phyloP scores from a whole-genome alignment of 1,140 invertebrate species.

The Ditylenchus dipsaci region DNA sequence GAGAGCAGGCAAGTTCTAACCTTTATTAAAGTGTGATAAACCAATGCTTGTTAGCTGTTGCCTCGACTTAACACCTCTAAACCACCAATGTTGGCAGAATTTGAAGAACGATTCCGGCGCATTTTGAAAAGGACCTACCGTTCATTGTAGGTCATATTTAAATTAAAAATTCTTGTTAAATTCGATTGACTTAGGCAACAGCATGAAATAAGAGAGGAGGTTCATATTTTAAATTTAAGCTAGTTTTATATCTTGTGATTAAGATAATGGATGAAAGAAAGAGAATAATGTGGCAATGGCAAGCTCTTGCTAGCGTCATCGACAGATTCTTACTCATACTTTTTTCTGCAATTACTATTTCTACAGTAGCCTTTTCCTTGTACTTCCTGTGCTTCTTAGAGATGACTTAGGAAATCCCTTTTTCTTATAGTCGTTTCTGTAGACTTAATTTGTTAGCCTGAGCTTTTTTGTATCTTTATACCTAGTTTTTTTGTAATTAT shows the following conservation, averaged over 20 bases:
- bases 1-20: slow-evolving; percentile 39
- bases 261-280: slow-evolving; percentile 69
- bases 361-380: slow-evolving; percentile 48
- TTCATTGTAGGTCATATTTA: neutral
- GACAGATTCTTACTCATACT: slow-evolving; percentile 68
- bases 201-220: slow-evolving; percentile 65
- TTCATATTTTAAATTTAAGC: too few relatives aligned
- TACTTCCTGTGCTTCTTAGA: slow-evolving; percentile 40
- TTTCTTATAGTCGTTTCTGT: neutral
- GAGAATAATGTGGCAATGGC: slow-evolving; percentile 72
- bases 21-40: neutral
- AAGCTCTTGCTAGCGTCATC: slow-evolving; percentile 70
- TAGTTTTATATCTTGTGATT: neutral
- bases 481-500: too few relatives aligned
- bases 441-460: too few relatives aligned
- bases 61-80: slow-evolving; percentile 19
- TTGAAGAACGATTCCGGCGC: slow-evolving; percentile 49
- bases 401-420: slow-evolving; percentile 8
- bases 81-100: slow-evolving; percentile 45
- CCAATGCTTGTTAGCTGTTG: slow-evolving; percentile 40
- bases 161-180: neutral
- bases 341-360: slow-evolving; percentile 61
- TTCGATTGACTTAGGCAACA: slow-evolving; percentile 30
- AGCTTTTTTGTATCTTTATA: too few relatives aligned
- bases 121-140: slow-evolving; percentile 55